Base-by-base conservation (phyloP, 2,797 vertebrate genomes). In the Benthosema pterotum region DNA sequence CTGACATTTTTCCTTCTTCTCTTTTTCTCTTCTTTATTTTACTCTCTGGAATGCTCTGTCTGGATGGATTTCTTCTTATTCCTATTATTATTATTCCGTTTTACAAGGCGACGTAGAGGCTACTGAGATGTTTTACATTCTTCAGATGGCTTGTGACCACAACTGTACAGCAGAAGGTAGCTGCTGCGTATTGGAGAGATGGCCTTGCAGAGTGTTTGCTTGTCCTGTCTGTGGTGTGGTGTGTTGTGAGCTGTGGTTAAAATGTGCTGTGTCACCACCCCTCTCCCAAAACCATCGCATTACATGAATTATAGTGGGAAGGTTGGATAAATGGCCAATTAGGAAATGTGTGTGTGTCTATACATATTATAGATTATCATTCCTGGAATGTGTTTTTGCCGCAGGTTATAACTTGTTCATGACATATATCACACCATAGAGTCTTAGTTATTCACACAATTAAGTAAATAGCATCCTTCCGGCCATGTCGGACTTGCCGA, bases 121-220 rank as follows among this genome's bases (percentile, higher is more conserved):
- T 94, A 90, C 94, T 94, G 95, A 98, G 91, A 93, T 93, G 88
- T 99, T 99, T 98, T 94, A 96, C 96, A 92, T 99, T 95, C 93
- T 97, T 94, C 96, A 96, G 94, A 97, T 97, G 95, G 93, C 97
- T 95, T 99, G 96, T 93, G 96, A 97, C 95, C 93, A 90, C 93
- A 98, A 96, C 96, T 99, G 96, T 97, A 96, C 96, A 93, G 96
- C 96, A 95, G 97, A 96, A 99, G 97, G 97, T 99, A 99, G 95
- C 96, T 96, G 94, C 95, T 95, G 94, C 83, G 74, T 77, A 60
- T 87, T 84, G 83, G 73, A 80, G 77, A 84, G 77, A 88, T 88
- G 83, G 72, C 94, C 92, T 91, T 89, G 88, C 92, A 88, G n/a
- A n/a, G 69, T 91, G 87, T 91, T 32, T 87, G 77, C 80, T 61